Percentiles rank a stretch among this genome's conserved stretches.
phyloP scores from a whole-genome alignment of 2,888 invertebrate species.

The Cyrtodaria siliqua region DNA sequence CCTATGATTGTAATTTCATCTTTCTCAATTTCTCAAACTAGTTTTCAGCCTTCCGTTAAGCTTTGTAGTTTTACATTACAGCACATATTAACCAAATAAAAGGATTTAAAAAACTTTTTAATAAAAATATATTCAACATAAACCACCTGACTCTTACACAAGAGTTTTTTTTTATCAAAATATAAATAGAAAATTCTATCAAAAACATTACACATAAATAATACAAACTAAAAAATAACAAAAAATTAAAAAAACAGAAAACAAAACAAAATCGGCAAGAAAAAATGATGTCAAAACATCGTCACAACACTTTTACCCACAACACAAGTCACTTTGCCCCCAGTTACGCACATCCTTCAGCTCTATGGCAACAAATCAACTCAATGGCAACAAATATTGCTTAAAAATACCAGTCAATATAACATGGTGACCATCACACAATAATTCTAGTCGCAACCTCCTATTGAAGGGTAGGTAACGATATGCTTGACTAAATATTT shows the following conservation, averaged over 20 bases:
- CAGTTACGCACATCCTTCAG: neutral
- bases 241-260: constrained; percentile 37
- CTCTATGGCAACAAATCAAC: neutral
- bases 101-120: constrained; percentile 21
- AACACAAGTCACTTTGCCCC: constrained; percentile 21
- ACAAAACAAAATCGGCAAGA: constrained; percentile 35
- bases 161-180: constrained; percentile 43
- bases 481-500: too few relatives aligned
- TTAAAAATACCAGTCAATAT: too few relatives aligned
- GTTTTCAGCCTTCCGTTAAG: neutral
- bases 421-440: too few relatives aligned
- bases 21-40: neutral
- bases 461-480: too few relatives aligned
- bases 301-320: constrained; percentile 2
- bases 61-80: constrained; percentile 2
- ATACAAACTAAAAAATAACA: constrained; percentile 55
- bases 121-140: constrained; percentile 33
- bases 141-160: constrained; percentile 16
- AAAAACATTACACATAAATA: constrained; percentile 50
- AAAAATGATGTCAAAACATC: constrained; percentile 7
- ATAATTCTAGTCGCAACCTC: too few relatives aligned
- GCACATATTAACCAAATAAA: constrained; percentile 13
- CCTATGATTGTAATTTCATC: too few relatives aligned
- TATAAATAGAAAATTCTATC: constrained; percentile 62
- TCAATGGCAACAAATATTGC: constrained; percentile 16